These are phyloP conservation scores for Silurus lanzhouensis DNA, from an alignment of 2,797 vertebrate genomes.

Conservation along the genomic window DNA sequence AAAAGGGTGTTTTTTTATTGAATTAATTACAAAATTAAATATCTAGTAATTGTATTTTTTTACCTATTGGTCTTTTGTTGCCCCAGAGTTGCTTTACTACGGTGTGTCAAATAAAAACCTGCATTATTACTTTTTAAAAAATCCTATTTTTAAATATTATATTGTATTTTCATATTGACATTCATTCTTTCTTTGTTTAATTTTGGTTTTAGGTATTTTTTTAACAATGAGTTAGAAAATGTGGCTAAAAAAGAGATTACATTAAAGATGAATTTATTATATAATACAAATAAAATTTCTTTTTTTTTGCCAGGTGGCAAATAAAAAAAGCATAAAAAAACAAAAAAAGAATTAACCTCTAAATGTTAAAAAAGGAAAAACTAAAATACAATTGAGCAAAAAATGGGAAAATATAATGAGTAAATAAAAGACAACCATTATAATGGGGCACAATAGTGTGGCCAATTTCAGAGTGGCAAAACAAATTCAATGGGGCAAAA, in stretches of 20 bases:
- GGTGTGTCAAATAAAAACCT: neutral
- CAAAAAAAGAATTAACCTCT: neutral
- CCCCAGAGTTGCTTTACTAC: too few relatives aligned
- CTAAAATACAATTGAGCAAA: neutral
- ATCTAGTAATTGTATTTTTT: neutral
- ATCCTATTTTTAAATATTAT: neutral
- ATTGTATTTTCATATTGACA: neutral
- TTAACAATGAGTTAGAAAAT: neutral
- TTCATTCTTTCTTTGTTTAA: neutral
- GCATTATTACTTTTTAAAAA: neutral
- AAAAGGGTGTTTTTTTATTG: neutral
- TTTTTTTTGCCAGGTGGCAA: too few relatives aligned
- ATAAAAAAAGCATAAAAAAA: too few relatives aligned
- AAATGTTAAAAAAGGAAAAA: neutral
- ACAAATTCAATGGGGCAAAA: neutral
- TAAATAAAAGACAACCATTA: neutral
- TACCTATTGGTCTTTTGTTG: too few relatives aligned
- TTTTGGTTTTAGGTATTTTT: neutral
- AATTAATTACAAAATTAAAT: neutral
- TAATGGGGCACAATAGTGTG: neutral
- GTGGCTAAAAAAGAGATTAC: too few relatives aligned
- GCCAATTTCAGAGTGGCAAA: too few relatives aligned
- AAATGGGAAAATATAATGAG: neutral
- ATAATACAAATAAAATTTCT: too few relatives aligned
- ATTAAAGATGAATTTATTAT: too few relatives aligned